Evolutionary conservation across 2,888 invertebrate species (phyloP).

Genomic region (Hipparchia semele): DNA sequence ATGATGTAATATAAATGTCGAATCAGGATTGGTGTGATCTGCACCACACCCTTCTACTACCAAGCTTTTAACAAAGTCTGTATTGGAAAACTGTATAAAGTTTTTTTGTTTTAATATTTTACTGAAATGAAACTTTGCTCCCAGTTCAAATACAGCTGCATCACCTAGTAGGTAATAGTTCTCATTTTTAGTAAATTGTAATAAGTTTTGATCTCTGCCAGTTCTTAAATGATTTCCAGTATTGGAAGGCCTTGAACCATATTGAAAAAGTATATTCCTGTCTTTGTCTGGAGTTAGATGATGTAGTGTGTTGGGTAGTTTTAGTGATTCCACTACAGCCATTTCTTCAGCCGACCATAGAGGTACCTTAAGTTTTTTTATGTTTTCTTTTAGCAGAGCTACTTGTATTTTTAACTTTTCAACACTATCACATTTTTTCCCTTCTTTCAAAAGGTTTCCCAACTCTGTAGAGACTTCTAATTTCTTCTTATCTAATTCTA

Average conservation of each 20-base stretch:
- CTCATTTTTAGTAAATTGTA: slow-evolving; percentile 84
- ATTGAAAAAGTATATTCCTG: slow-evolving; percentile 57
- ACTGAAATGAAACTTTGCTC: slow-evolving; percentile 79
- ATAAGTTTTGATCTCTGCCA: slow-evolving; percentile 74
- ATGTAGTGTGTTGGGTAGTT: slow-evolving; percentile 88
- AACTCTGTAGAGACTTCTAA: slow-evolving; percentile 76
- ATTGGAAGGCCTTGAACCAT: slow-evolving; percentile 53
- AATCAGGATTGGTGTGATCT: slow-evolving; percentile 79
- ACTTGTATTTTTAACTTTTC: slow-evolving; percentile 82
- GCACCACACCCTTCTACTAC: slow-evolving; percentile 89
- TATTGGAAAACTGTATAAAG: slow-evolving; percentile 87
- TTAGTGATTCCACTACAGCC: slow-evolving; percentile 84
- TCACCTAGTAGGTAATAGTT: slow-evolving; percentile 86
- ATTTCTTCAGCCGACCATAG: slow-evolving; percentile 89
- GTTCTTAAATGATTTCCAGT: slow-evolving; percentile 81
- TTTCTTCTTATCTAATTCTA: slow-evolving; percentile 78
- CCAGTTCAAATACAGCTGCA: slow-evolving; percentile 88
- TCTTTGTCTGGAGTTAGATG: slow-evolving; percentile 80
- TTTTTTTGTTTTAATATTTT: slow-evolving; percentile 66
- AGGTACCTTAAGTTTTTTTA: slow-evolving; percentile 84
- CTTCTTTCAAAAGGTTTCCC: slow-evolving; percentile 63
- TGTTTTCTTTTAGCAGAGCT: slow-evolving; percentile 82
- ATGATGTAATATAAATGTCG: slow-evolving; percentile 84
- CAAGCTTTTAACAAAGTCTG: slow-evolving; percentile 90
- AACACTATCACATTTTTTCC: slow-evolving; percentile 64